Evolutionary conservation across 2,113 vertebrate genomes (phyloP), one percentile per base, ranked within the genome.

Genomic region (Dasypus novemcinctus): DNA sequence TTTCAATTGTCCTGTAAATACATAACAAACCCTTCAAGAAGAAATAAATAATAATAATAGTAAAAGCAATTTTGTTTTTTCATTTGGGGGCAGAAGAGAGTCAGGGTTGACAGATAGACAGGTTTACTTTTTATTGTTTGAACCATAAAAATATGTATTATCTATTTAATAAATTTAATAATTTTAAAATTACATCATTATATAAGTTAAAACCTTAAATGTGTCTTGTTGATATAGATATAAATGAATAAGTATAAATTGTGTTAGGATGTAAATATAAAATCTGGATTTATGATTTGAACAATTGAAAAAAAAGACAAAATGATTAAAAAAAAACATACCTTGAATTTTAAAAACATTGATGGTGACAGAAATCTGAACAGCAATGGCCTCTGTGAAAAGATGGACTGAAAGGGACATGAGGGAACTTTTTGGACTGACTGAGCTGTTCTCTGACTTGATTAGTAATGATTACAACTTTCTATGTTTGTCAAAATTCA

Each of bases 171-270:
- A n/a, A n/a, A n/a, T n/a, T n/a, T n/a, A n/a, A n/a, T n/a, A n/a
- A n/a, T n/a, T n/a, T n/a, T n/a, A n/a, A n/a, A n/a, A n/a, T n/a
- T n/a, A n/a, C n/a, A 64, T 31, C 33, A 93, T 27, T 84, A 8
- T 84, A 27, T 64, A 84, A 75, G 3, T 69, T 20, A 90, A 95
- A 84, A 82, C 27, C 10, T 78, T 59, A 52, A 54, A 82, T 83
- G 78, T 71, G 14, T 1, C 5, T 81, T 94, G 33, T 52, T 92
- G 15, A 54, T 72, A 49, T 46, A 21, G 49, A 38, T 68, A 92
- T 20, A 83, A 80, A 68, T 63, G 20, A 95, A 72, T 96, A 57
- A 87, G 31, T 41, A 92, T 83, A 86, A 86, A 92, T n/a, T 78
- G 7, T 79, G 29, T 63, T 87, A 46, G 81, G 29, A 83, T 82